Evolutionary conservation across 2,113 vertebrate species (phyloP).

Genomic region (Clinocottus analis): DNA sequence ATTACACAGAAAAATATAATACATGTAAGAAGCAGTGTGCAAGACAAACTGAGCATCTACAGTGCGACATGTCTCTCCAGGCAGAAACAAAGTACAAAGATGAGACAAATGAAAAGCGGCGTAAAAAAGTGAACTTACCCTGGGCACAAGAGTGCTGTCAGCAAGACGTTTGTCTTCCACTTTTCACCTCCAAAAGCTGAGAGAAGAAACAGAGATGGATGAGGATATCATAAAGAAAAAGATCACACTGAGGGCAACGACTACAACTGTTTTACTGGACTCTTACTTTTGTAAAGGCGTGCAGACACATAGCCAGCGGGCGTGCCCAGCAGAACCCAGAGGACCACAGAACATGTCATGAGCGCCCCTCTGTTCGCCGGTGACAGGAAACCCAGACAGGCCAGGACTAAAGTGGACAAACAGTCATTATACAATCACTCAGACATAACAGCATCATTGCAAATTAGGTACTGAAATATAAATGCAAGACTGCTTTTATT

Average conservation of each 20-base stretch:
- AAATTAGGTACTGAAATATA: neutral
- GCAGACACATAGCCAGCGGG: conserved; percentile 97
- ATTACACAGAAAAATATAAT: conserved; percentile 13
- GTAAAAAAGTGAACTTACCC: conserved; percentile 84
- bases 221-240: neutral
- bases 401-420: conserved; percentile 86
- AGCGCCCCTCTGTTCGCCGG: conserved; percentile 97
- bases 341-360: conserved; percentile 98
- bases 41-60: neutral
- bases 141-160: conserved; percentile 97
- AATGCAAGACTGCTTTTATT: neutral
- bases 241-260: neutral
- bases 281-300: conserved; percentile 86
- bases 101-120: neutral
- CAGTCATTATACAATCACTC: neutral
- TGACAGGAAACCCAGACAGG: conserved; percentile 97
- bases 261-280: neutral
- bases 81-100: neutral
- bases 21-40: neutral
- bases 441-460: neutral
- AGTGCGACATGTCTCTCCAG: neutral
- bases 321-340: conserved; percentile 97
- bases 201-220: conserved; percentile 55
- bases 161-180: conserved; percentile 98
- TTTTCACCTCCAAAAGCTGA: conserved; percentile 98